Percentiles rank a stretch among this genome's conserved stretches.
These are phyloP conservation scores for Ormia ochracea DNA, from an alignment of 2,888 invertebrate genomes.

Conservation along the genomic window DNA sequence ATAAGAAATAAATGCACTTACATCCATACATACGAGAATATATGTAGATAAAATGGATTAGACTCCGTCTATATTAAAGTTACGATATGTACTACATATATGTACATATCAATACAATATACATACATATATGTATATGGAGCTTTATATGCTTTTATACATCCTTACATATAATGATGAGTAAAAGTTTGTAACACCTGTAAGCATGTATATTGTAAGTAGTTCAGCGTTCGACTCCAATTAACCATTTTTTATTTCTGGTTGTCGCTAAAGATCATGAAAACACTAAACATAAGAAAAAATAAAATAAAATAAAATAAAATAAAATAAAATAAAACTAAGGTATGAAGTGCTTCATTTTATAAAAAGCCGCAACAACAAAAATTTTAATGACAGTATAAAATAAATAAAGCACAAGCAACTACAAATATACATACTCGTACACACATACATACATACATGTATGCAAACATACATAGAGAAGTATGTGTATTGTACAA, in stretches of 20 bases:
- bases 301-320: background rate
- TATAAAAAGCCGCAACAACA: slow-evolving; percentile 32
- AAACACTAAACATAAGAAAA: slow-evolving; percentile 24
- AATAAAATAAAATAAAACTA: slow-evolving; percentile 9
- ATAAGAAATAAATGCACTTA: no score
- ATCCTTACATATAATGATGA: background rate
- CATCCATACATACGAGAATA: no score
- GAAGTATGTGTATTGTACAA: no score
- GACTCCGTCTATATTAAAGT: no score
- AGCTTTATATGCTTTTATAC: no score
- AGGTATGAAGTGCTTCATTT: slow-evolving; percentile 44
- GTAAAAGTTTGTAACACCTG: background rate
- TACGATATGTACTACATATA: no score
- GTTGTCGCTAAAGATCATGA: slow-evolving; percentile 37
- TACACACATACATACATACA: background rate
- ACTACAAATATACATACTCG: background rate
- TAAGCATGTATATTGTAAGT: background rate
- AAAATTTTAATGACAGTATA: slow-evolving; percentile 23
- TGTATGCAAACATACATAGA: no score
- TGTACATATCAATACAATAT: no score
- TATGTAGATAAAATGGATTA: no score
- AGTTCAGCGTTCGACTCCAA: background rate
- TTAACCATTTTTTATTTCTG: background rate
- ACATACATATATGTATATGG: no score
- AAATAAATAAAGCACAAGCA: slow-evolving; percentile 34